These are phyloP conservation scores for Meliscaeva auricollis DNA, from an alignment of 2,888 invertebrate genomes.

Conservation along the genomic window DNA sequence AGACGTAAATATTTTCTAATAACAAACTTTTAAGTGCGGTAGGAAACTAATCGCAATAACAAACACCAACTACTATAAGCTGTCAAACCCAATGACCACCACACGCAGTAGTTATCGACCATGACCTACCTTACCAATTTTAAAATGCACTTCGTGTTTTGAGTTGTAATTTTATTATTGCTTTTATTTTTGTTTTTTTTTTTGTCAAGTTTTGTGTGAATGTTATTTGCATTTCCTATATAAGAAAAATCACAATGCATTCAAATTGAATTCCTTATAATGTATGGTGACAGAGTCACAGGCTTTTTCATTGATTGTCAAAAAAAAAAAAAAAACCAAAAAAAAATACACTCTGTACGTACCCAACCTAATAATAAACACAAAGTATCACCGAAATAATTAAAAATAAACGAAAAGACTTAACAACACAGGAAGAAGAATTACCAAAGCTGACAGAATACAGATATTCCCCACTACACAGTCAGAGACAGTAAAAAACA, in stretches of 20 bases:
- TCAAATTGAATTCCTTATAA: constrained; percentile 7
- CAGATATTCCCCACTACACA: constrained; percentile 12
- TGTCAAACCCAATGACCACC: constrained; percentile 48
- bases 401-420: constrained; percentile 46
- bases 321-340: not conserved
- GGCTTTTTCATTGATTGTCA: not conserved
- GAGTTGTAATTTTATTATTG: constrained; percentile 15
- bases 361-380: constrained; percentile 2
- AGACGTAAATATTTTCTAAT: constrained; percentile 61
- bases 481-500: constrained; percentile 19
- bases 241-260: constrained; percentile 50
- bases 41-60: constrained; percentile 25
- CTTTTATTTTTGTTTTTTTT: constrained; percentile 13
- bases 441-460: constrained; percentile 67
- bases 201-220: constrained; percentile 15
- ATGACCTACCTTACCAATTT: constrained; percentile 74
- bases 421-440: constrained; percentile 73
- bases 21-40: constrained; percentile 33
- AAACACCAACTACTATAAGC: not conserved
- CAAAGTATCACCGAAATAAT: constrained; percentile 32
- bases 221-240: constrained; percentile 65
- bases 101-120: constrained; percentile 56
- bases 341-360: not conserved
- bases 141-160: constrained; percentile 65
- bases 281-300: no score